Evolutionary conservation across 2,888 invertebrate species (phyloP), one percentile per base, ranked within the genome.

Genomic region (Leptinotarsa tumamoca): DNA sequence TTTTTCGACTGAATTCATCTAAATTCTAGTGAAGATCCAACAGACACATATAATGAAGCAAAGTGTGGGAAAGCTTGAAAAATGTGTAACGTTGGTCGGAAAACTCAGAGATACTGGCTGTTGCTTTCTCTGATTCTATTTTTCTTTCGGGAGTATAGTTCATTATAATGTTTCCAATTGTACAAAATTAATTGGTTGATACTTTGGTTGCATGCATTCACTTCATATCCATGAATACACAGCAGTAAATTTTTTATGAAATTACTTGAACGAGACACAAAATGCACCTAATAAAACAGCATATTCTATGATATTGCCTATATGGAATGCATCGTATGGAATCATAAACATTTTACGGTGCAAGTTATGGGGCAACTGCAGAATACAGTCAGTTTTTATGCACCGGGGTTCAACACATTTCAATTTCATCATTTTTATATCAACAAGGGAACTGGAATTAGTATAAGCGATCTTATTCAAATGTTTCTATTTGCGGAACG

Each of bases 231-330:
- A 58, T 58, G 23, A 58, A 58, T 58, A 21, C 58, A 23, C 58
- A 15, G 15, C 58, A 27, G 13, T 58, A 58, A 58, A 27, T 43
- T 63, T 33, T 43, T 63, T 43, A 63, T 27, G n/a, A 63, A 63
- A 33, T n/a, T 63, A 2, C 70, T 50, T 58, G 21, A 70, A 61
- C 56, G 27, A 70, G 49, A 58, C 51, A 70, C 51, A 50, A 23
- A 49, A 43, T 15, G 56, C 70, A 58, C 58, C 61, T 50, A 43
- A 70, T 70, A 70, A 70, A 70, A 70, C 70, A 70, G 70, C 70
- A 70, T 70, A 70, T 70, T 58, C 49, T 23, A 70, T 70, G 58
- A 70, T 70, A 70, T 70, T 70, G 70, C 58, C 58, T 58, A 18
- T 70, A 58, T 70, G 58, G 70, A 49, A 51, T 58, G 51, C 49